Evolutionary conservation across 2,888 invertebrate genomes (phyloP).

Genomic region (Ephialtes manifestator): DNA sequence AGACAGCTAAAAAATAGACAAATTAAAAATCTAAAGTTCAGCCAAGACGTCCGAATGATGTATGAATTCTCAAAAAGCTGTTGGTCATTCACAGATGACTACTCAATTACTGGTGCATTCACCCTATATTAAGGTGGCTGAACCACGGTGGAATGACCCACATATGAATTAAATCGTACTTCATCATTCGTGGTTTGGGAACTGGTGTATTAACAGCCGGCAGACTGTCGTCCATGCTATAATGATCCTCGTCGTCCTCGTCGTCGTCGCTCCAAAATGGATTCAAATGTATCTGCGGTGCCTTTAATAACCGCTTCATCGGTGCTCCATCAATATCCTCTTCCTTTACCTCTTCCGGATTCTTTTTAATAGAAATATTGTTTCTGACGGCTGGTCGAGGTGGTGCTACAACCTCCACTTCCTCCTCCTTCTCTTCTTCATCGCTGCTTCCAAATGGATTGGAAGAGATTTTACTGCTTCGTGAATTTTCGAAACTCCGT

Average conservation of each 20-base stretch:
- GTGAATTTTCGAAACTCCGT: slow-evolving; percentile 40
- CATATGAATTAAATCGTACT: slow-evolving; percentile 78
- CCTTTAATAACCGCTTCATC: slow-evolving; percentile 84
- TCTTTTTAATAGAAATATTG: slow-evolving; percentile 72
- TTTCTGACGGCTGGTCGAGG: slow-evolving; percentile 84
- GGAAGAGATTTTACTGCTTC: slow-evolving; percentile 78
- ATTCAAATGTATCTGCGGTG: slow-evolving; percentile 88
- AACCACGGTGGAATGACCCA: too few relatives aligned
- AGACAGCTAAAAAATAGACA: too few relatives aligned
- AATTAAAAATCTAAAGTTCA: too few relatives aligned
- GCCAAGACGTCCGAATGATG: too few relatives aligned
- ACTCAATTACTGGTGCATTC: too few relatives aligned
- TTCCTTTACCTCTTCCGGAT: slow-evolving; percentile 36
- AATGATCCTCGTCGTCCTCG: slow-evolving; percentile 88
- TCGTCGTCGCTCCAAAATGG: slow-evolving; percentile 92
- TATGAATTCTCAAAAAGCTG: too few relatives aligned
- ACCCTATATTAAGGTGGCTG: too few relatives aligned
- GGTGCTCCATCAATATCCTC: slow-evolving; percentile 67
- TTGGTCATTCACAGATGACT: too few relatives aligned
- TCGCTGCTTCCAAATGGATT: slow-evolving; percentile 91
- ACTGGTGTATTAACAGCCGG: slow-evolving; percentile 81
- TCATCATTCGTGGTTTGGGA: slow-evolving; percentile 86
- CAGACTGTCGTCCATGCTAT: slow-evolving; percentile 67
- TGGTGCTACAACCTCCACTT: slow-evolving; percentile 67
- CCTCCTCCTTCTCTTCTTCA: slow-evolving; percentile 58